Evolutionary conservation across 2,888 invertebrate species (phyloP).

Genomic region (Altica lythri): DNA sequence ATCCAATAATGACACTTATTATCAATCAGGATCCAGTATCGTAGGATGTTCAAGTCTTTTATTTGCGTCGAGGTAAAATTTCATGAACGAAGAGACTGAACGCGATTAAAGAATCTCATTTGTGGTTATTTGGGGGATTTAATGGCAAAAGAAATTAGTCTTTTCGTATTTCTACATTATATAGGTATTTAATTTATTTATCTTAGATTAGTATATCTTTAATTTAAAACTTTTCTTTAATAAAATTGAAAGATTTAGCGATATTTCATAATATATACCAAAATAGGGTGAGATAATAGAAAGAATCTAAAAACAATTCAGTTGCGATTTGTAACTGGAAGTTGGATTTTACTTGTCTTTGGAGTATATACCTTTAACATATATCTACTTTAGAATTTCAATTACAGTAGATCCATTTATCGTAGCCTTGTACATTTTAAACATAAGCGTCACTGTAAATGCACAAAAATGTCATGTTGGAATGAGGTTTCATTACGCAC

Average conservation of each 20-base stretch:
- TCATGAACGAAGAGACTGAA: conserved; percentile 7
- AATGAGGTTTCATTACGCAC: no score
- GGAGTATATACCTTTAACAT: conserved; percentile 12
- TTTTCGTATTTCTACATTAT: no score
- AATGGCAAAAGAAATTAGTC: no score
- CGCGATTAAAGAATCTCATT: conserved; percentile 3
- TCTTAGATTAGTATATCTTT: no score
- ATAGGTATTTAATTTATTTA: no score
- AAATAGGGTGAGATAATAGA: no score
- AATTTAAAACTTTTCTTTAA: no score
- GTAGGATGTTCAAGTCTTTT: neutral
- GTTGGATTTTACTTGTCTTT: conserved; percentile 8
- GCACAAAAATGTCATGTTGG: no score
- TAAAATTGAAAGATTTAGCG: no score
- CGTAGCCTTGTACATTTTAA: neutral
- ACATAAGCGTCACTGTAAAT: no score
- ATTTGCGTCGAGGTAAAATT: neutral
- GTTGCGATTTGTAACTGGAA: conserved; percentile 8
- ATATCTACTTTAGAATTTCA: conserved; percentile 23
- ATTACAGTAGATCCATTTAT: conserved; percentile 20
- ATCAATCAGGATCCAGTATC: conserved; percentile 9
- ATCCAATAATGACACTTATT: conserved; percentile 8
- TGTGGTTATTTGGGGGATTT: no score
- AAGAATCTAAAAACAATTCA: conserved; percentile 11
- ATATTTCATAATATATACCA: no score